Base-by-base conservation (phyloP, 1,140 invertebrate genomes). In the Colletes gigas region DNA sequence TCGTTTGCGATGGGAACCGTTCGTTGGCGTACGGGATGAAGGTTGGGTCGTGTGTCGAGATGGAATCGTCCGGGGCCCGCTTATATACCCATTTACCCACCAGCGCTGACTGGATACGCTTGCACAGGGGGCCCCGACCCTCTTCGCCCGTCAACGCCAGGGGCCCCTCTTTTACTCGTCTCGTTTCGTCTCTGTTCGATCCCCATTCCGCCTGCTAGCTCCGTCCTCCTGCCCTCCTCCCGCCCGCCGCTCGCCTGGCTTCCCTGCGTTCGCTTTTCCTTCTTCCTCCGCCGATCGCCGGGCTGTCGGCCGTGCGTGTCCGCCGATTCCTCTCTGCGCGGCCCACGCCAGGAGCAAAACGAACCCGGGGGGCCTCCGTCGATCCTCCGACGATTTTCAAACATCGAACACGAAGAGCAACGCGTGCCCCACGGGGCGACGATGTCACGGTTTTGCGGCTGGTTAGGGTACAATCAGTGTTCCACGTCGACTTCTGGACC, bases 11-110 rank as follows among this genome's bases (percentile, higher is more conserved):
- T 67, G 73, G 82, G 54, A 79, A 87, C 60, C 75, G 70, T 84
- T 59, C 17, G 66, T 30, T 21, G 85, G 71, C 44, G 83, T 83
- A 87, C 89, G 86, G 87, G 89, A 91, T 88, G 92, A 92, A 90
- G 91, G 90, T 93, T 91, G 91, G 91, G 89, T 92, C 90, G 91
- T 92, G 90, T 93, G 92, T 93, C 92, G 91, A 90, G 90, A 84
- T 86, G 84, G 88, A 92, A 90, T 91, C 87, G 84, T 82, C 88
- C 90, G 89, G 91, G 88, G 90, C 88, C 87, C 87, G 92, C 90
- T 93, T 93, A 92, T 93, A 93, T 93, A 93, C 91, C 90, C 91
- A 83, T 88, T 89, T 88, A 89, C 91, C 91, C 90, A 91, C 90
- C 90, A 78, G 52, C 77, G 73, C 67, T 79, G 65, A 60, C 68